These are phyloP conservation scores for Dioctria rufipes DNA, from an alignment of 2,888 invertebrate species.

Conservation along the genomic window DNA sequence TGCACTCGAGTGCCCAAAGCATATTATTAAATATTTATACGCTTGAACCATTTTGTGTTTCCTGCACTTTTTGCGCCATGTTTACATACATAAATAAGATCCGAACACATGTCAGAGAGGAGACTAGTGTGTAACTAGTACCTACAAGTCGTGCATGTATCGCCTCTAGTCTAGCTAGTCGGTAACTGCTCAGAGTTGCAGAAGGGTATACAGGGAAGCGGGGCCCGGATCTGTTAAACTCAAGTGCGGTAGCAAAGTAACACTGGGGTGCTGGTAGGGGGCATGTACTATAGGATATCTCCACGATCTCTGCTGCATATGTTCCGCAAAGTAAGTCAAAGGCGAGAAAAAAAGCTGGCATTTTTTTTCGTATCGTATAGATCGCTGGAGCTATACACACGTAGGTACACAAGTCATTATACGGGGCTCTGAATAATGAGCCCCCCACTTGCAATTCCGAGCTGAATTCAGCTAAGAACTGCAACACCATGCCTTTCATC, in stretches of 20 bases:
- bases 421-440: conserved; percentile 40
- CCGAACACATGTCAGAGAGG: conserved; percentile 41
- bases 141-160: conserved; percentile 19
- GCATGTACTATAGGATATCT: not conserved
- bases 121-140: not conserved
- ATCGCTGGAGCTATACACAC: not conserved
- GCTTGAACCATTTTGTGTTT: conserved; percentile 43
- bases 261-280: not conserved
- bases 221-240: not conserved
- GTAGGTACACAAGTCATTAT: conserved; percentile 43
- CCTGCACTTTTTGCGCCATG: conserved; percentile 38
- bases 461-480: not conserved
- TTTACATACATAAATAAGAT: conserved; percentile 43
- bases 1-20: conserved; percentile 38
- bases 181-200: not conserved
- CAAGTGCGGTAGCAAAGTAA: conserved; percentile 20
- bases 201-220: not conserved
- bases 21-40: conserved; percentile 52
- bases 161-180: not conserved
- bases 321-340: conserved; percentile 12
- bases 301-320: conserved; percentile 21
- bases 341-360: not conserved
- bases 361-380: not conserved
- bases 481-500: not conserved
- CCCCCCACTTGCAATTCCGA: conserved; percentile 1